A percentile compares a stretch with the other conserved stretches of the same genome.
phyloP scores from a whole-genome alignment of 2,888 invertebrate genomes.

The Pandemis heparana region DNA sequence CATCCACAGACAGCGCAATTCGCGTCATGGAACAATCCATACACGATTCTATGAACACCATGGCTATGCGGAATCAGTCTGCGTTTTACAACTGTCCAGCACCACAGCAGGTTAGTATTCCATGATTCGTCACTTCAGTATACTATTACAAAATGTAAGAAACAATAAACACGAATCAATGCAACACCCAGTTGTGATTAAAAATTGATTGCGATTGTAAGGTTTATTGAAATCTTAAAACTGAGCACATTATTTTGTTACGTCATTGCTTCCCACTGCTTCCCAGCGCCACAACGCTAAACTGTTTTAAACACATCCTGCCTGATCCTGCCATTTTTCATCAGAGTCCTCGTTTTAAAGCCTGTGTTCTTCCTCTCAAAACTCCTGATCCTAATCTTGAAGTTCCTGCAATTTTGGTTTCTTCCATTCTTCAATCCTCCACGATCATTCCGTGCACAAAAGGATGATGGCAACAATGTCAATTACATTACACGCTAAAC shows the following conservation, averaged over 20 bases:
- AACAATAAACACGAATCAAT: too few species aligned
- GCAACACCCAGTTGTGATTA: neutral
- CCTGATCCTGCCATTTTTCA: neutral
- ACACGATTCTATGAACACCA: conserved; percentile 59
- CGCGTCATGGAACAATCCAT: conserved; percentile 59
- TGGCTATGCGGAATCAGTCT: conserved; percentile 40
- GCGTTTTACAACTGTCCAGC: conserved; percentile 49
- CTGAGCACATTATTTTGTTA: neutral
- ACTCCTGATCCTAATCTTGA: neutral
- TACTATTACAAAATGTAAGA: neutral
- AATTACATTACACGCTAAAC: too few species aligned
- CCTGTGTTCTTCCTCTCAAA: neutral
- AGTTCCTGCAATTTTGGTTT: neutral
- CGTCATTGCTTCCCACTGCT: conserved; percentile 12
- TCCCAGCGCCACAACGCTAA: conserved; percentile 11
- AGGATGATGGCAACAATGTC: too few species aligned
- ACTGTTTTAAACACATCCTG: conserved; percentile 11
- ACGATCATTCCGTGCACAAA: conserved; percentile 47
- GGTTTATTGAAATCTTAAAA: neutral
- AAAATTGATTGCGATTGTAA: neutral
- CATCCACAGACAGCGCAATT: conserved; percentile 58
- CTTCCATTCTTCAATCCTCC: neutral
- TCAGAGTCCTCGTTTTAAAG: neutral
- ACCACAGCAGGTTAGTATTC: conserved; percentile 63
- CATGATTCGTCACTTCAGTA: neutral